Conservation (phyloP, 2,113 vertebrate genomes). For the Ciconia maguari region DNA sequence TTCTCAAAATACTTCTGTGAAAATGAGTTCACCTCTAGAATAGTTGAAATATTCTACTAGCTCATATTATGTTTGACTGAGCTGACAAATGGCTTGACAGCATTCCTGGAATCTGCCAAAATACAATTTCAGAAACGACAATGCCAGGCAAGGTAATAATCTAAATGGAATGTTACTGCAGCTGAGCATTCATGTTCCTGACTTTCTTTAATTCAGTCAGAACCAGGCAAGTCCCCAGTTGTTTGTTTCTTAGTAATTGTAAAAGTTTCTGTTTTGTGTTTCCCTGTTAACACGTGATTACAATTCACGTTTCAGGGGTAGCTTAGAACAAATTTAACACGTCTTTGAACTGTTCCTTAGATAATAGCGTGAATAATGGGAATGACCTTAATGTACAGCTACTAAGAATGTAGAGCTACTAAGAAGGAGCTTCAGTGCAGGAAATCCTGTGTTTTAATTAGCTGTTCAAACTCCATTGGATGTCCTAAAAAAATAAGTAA, state of each 20-base stretch:
- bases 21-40: conserved; percentile 15
- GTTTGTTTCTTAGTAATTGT: neutral
- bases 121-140: conserved; percentile 29
- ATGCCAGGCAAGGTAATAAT: conserved; percentile 22
- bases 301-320: neutral
- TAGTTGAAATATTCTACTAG: conserved; percentile 14
- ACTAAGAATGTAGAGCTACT: neutral
- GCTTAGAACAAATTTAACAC: neutral
- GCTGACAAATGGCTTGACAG: conserved; percentile 55
- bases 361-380: neutral
- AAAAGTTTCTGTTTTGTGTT: neutral
- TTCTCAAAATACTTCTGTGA: neutral
- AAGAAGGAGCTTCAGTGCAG: neutral
- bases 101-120: conserved; percentile 41
- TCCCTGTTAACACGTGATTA: neutral
- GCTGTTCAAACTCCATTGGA: neutral
- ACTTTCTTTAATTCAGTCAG: neutral
- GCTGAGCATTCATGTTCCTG: neutral
- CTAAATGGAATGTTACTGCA: neutral
- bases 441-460: neutral
- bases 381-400: neutral
- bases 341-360: neutral
- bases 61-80: conserved; percentile 40
- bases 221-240: neutral
- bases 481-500: neutral